Evolutionary conservation across 1,140 invertebrate genomes (phyloP).

Genomic region (Ceratina calcarata): DNA sequence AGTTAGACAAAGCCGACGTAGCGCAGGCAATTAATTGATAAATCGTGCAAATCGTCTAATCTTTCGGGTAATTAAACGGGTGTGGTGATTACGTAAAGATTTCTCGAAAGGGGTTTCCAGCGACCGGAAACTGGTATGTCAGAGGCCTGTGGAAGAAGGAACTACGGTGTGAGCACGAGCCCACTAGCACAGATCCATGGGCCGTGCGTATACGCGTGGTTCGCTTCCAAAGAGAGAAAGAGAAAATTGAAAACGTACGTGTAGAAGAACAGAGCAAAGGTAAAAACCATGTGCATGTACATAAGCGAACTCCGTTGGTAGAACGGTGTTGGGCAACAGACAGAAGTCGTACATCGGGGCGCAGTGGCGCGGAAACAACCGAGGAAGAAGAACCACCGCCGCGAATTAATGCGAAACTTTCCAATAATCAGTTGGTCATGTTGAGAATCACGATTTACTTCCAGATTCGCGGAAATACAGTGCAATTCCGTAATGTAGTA

Average conservation of each 20-base stretch:
- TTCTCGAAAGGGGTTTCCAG: slow-evolving; percentile 75
- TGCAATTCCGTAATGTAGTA: too few relatives aligned
- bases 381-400: slow-evolving; percentile 12
- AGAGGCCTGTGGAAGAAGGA: slow-evolving; percentile 64
- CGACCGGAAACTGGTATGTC: slow-evolving; percentile 62
- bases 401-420: slow-evolving; percentile 40
- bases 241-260: neutral
- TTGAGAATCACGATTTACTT: neutral
- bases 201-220: neutral
- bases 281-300: slow-evolving; percentile 25
- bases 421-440: slow-evolving; percentile 15
- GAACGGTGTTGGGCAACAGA: slow-evolving; percentile 47
- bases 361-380: slow-evolving; percentile 46
- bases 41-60: slow-evolving; percentile 28
- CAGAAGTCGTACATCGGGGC: slow-evolving; percentile 33
- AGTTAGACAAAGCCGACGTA: neutral
- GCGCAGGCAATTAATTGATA: neutral
- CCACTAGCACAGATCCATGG: slow-evolving; percentile 1
- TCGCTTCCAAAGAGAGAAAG: neutral
- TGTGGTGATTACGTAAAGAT: slow-evolving; percentile 67
- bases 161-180: slow-evolving; percentile 73
- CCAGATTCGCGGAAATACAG: neutral
- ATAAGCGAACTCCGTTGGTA: slow-evolving; percentile 23
- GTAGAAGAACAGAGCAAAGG: neutral
- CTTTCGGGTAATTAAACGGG: slow-evolving; percentile 32